Evolutionary conservation across 2,113 vertebrate genomes (phyloP), one percentile per base, ranked within the genome.

Genomic region (Mola mola): DNA sequence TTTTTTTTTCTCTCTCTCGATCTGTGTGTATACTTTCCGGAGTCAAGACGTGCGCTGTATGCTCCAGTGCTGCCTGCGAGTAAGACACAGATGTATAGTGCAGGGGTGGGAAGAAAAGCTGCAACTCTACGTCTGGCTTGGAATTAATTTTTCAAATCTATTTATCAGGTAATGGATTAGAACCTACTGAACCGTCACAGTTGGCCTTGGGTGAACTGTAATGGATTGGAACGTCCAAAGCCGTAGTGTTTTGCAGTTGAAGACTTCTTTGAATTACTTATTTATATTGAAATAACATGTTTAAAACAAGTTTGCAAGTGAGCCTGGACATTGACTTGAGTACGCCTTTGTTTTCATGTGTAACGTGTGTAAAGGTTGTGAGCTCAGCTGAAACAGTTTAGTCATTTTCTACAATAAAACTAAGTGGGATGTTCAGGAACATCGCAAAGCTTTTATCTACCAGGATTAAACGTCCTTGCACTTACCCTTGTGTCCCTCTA

Each of bases 91-190:
- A 78, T 73, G 66, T 64, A 75, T 63, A 17, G 28, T 7, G 37
- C 5, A 8, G 51, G 37, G 25, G 17, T 42, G 67, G 33, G 40
- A 72, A 44, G 24, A 51, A 79, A 83, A 75, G 58, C 66, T 51
- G 56, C 51, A 71, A 82, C 85, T 78, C 61, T 72, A 68, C 8
- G 42, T 80, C 64, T 74, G 63, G 55, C 58, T 71, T 6, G 17
- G 49, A 87, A 82, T 79, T 66, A 49, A 72, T 79, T 72, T 83
- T 81, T 79, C 49, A 73, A 79, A 84, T 84, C 47, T 79, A 76
- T 78, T 86, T 63, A 84, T 79, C 74, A 74, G 80, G 81, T 86
- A 78, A 87, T 82, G 72, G 73, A 86, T 85, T 85, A 81, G 55
- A 74, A 68, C 57, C 50, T 56, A 63, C 44, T 64, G 76, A 79